Base-by-base conservation (phyloP, 2,888 invertebrate species). In the Melitaea athalia region DNA sequence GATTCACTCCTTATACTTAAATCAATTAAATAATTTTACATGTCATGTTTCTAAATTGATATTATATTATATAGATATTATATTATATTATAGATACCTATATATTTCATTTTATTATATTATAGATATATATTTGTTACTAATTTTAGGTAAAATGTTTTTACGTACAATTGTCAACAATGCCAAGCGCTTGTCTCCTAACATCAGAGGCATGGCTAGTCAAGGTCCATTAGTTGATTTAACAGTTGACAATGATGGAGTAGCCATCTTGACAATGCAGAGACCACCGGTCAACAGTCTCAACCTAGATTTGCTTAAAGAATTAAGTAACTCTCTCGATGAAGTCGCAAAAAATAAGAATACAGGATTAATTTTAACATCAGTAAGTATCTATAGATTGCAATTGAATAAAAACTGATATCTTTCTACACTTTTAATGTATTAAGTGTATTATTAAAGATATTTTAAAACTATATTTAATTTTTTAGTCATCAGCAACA, bases 271-370 rank as follows among this genome's bases (percentile, higher is more conserved):
- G 64, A 95, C 95, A 0, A 93, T 98, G 94, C 95, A 96, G 80
- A 93, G 95, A 68, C 92, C 95, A 8, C 97, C 98, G 5, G 97
- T 97, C 0, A 98, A 98, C 89, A 95, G 96, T 67, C 91, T 98
- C 5, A 97, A 96, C 82, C 86, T 95, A 45, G 96, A 97, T 24
- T 85, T 97, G 15, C 81, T 97, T 15, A 92, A 93, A 65, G 95
- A 95, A 64, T 83, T 98, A 5, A 93, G 90, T 55, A 92, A 93
- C 69, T 90, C 95, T 0, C 84, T 98, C 2, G 94, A 94, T 76
- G 94, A 95, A 76, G 89, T 96, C 1, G 94, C 95, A 63, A 94
- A 94, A 70, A 94, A 95, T 74, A 95, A 95, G 76, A 93, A 94
- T 62, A 94, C 93, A 75, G 98, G 96, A 62, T 91, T 97, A 81